Evolutionary conservation across 2,888 invertebrate genomes (phyloP).

Genomic region (Merodon equestris): DNA sequence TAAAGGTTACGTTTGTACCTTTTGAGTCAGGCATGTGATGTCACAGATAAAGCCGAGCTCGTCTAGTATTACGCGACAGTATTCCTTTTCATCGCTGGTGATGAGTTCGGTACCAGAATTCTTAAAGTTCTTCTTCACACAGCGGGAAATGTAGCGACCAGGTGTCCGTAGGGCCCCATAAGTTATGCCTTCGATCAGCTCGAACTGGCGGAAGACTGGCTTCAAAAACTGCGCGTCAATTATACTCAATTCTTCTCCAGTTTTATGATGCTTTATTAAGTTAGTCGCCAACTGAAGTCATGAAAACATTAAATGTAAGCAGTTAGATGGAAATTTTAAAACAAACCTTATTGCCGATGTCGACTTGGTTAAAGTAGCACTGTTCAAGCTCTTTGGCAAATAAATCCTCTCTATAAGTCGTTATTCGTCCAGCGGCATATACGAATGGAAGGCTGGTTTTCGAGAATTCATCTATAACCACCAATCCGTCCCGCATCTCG

Average conservation of each 20-base stretch:
- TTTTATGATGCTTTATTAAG: slow-evolving; percentile 28
- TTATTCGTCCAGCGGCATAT: slow-evolving; percentile 38
- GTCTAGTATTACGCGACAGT: slow-evolving; percentile 72
- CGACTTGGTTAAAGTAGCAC: slow-evolving; percentile 40
- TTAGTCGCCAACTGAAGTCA: slow-evolving; percentile 26
- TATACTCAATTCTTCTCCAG: slow-evolving; percentile 1
- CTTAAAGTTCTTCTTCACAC: background rate
- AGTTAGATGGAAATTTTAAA: background rate
- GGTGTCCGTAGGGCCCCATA: slow-evolving; percentile 58
- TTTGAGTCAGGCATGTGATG: slow-evolving; percentile 72
- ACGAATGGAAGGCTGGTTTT: slow-evolving; percentile 45
- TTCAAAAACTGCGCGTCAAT: slow-evolving; percentile 17
- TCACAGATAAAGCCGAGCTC: slow-evolving; percentile 71
- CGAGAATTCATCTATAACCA: slow-evolving; percentile 31
- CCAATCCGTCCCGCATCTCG: too few species aligned
- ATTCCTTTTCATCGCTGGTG: slow-evolving; percentile 70
- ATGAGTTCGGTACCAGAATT: slow-evolving; percentile 22
- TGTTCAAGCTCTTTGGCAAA: slow-evolving; percentile 31
- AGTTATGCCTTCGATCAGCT: slow-evolving; percentile 15
- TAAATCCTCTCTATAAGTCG: slow-evolving; percentile 16
- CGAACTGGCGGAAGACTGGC: slow-evolving; percentile 48
- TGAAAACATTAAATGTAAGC: background rate
- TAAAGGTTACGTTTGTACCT: slow-evolving; percentile 63
- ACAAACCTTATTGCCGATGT: slow-evolving; percentile 43
- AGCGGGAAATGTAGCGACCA: slow-evolving; percentile 31